Base-by-base conservation (phyloP, 2,797 vertebrate genomes). In the Galagoides demidoff region DNA sequence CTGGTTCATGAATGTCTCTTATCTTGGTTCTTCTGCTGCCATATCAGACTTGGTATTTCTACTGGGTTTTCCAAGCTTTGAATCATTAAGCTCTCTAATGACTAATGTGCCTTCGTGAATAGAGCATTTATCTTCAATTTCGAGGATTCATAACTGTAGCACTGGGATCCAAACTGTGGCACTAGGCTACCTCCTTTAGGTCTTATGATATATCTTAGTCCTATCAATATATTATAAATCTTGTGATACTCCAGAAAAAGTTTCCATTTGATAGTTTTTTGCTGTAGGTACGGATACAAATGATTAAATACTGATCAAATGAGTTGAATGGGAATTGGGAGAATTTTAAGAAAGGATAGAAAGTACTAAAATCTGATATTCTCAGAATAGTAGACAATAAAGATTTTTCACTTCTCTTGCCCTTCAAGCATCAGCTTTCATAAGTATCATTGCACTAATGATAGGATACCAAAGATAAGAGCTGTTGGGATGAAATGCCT, bases 251-350 rank as follows among this genome's bases (percentile, higher is more conserved):
- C 22, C 29, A 85, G 49, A 89, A 85, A 81, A 93, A 34, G 4
- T 66, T 94, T 92, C 78, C 74, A 55, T 81, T 59, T 82, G 34
- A 3, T 92, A 17, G 31, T 23, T 23, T 93, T 96, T 92, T 92
- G 22, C 70, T 92, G 4, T 66, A 76, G n/a, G 17, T 68, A 29
- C 89, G 23, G 23, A 92, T 61, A 37, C 43, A 61, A 86, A 91
- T 74, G 31, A 74, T 89, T 63, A 68, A 87, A 73, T 96, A 37
- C 34, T 71, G 59, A 76, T 63, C 29, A 87, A 77, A 39, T 85
- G 59, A 92, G 52, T 93, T 82, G 81, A 25, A 77, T 39, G 85
- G 14, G 49, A 82, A 70, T 94, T 96, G 27, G 22, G 68, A 94
- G 10, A 87, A 57, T 82, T 73, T 59, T 94, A 49, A 93, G 39